These are phyloP conservation scores for Conopomorpha cramerella DNA, from an alignment of 1,140 invertebrate genomes.

Conservation along the genomic window DNA sequence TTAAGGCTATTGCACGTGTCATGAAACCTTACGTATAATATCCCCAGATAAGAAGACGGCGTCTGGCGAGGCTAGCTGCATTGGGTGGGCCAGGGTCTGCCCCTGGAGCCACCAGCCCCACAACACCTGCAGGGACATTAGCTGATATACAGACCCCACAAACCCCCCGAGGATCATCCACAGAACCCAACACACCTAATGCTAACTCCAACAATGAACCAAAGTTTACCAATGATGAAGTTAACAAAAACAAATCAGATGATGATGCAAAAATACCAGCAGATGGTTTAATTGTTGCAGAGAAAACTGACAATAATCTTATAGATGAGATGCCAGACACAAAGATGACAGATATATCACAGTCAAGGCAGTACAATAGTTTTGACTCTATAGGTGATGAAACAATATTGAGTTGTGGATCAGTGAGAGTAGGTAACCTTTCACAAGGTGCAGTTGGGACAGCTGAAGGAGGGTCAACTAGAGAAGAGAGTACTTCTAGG, in stretches of 20 bases:
- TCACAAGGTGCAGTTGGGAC: constrained; percentile 35
- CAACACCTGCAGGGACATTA: constrained; percentile 17
- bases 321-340: constrained; percentile 56
- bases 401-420: constrained; percentile 43
- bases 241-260: constrained; percentile 32
- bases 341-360: constrained; percentile 56
- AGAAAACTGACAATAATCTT: constrained; percentile 51
- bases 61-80: constrained; percentile 38
- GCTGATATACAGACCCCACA: too few relatives aligned
- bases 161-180: constrained; percentile 21
- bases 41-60: constrained; percentile 47
- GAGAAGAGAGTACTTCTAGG: constrained; percentile 43
- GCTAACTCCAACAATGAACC: constrained; percentile 35
- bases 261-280: constrained; percentile 47
- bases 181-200: constrained; percentile 21
- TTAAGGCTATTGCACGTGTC: constrained; percentile 27
- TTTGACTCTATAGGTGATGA: constrained; percentile 54
- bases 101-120: constrained; percentile 26
- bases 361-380: constrained; percentile 49
- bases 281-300: constrained; percentile 52
- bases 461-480: constrained; percentile 33
- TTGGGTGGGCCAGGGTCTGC: constrained; percentile 27
- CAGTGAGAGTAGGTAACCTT: constrained; percentile 31
- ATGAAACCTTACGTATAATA: constrained; percentile 11
- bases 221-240: constrained; percentile 26